These are phyloP conservation scores for Cnemophilus loriae DNA, from an alignment of 2,113 vertebrate species.

Conservation along the genomic window DNA sequence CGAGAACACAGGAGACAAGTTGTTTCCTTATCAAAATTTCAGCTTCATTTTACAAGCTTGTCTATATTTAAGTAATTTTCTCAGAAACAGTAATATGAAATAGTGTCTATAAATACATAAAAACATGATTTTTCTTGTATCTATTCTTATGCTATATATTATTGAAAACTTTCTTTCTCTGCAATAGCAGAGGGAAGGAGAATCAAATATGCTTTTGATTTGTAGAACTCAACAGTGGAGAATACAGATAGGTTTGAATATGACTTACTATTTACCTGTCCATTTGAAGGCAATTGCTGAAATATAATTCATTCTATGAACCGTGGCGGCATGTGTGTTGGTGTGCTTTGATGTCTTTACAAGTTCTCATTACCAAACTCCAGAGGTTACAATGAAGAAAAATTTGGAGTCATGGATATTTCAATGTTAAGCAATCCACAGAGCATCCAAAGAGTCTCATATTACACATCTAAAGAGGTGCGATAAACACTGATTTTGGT, in stretches of 20 bases:
- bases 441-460: neutral
- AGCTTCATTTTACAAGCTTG: conserved; percentile 38
- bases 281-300: neutral
- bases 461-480: neutral
- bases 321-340: neutral
- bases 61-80: conserved; percentile 25
- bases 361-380: neutral
- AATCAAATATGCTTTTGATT: neutral
- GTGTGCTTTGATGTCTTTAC: neutral
- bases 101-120: neutral
- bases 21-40: neutral
- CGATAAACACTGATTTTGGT: neutral
- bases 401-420: neutral
- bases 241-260: neutral
- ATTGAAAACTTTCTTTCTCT: neutral
- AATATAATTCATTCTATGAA: neutral
- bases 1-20: neutral
- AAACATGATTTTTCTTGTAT: neutral
- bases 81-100: neutral
- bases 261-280: neutral
- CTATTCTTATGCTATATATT: neutral
- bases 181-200: neutral
- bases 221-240: neutral
- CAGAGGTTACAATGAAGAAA: neutral
- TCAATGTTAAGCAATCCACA: neutral